These are phyloP conservation scores for Glomeris maerens DNA, from an alignment of 1,140 invertebrate species.

Conservation along the genomic window DNA sequence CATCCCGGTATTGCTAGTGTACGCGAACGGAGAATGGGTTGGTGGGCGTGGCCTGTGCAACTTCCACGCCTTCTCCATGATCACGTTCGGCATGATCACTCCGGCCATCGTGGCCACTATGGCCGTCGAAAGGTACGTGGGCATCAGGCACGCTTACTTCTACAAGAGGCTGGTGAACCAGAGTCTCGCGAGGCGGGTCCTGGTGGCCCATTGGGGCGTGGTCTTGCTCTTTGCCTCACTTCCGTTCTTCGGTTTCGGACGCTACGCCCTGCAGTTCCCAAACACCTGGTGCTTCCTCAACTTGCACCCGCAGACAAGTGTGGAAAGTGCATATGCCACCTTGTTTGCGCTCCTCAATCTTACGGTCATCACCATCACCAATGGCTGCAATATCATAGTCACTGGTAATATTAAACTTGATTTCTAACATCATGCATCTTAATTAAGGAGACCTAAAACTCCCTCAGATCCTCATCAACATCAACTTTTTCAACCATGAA, in stretches of 20 bases:
- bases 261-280: slow-evolving; percentile 30
- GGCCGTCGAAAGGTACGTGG: slow-evolving; percentile 31
- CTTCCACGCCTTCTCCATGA: slow-evolving; percentile 31
- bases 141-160: slow-evolving; percentile 29
- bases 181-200: slow-evolving; percentile 21
- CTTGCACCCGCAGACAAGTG: slow-evolving; percentile 23
- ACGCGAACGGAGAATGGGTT: slow-evolving; percentile 26
- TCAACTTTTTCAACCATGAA: too few relatives aligned
- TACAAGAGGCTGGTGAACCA: slow-evolving; percentile 29
- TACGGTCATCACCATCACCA: slow-evolving; percentile 24
- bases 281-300: slow-evolving; percentile 34
- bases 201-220: slow-evolving; percentile 26
- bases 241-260: slow-evolving; percentile 30
- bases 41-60: slow-evolving; percentile 26
- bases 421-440: too few relatives aligned
- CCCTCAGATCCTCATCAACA: too few relatives aligned
- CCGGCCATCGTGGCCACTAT: slow-evolving; percentile 32
- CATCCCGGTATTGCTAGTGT: slow-evolving; percentile 26
- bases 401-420: slow-evolving; percentile 17
- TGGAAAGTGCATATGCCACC: slow-evolving; percentile 23
- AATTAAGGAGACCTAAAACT: too few relatives aligned
- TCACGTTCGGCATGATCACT: slow-evolving; percentile 29
- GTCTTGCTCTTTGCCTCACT: slow-evolving; percentile 25
- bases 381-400: slow-evolving; percentile 27
- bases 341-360: slow-evolving; percentile 25